Evolutionary conservation across 2,113 vertebrate genomes (phyloP), one percentile per base, ranked within the genome.

Genomic region (Albula goreensis): DNA sequence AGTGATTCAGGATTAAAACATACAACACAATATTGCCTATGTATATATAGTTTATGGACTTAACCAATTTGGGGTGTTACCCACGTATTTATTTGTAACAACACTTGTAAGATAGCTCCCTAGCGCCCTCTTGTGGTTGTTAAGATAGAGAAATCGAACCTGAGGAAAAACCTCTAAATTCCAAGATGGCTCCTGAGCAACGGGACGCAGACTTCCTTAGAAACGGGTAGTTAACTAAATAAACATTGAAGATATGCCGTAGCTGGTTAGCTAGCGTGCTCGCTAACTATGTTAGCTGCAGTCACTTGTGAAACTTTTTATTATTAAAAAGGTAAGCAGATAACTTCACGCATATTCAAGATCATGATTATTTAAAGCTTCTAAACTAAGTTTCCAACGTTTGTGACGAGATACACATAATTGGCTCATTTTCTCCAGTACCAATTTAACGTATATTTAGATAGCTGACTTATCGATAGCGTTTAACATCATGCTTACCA

Each of bases 141-240:
- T 70, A 50, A 17, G 19, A 60, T 78, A 50, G 51, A 86, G 2
- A 7, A 57, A 49, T 6, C 15, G 25, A 10, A 53, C 41, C 25
- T 19, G 50, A 22, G 31, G 70, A 74, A 84, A 51, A 31, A 25
- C 70, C 56, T 77, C 19, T 25, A 82, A 79, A 57, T 89, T 90
- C 82, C 84, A 90, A 89, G 74, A 90, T 91, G 91, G 91, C 90
- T 89, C 85, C 93, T 6, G 92, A 91, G 92, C 93, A 95, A 95
- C 93, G 88, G 56, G 89, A 92, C 84, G 85, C 89, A 88, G 56
- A 52, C 50, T 79, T 84, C 84, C 91, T 84, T 93, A 89, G 93
- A 89, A 70, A 93, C 93, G 50, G 22, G 50, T 53, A 86, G 8
- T 19, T 84, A 82, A 82, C n/a, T 52, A 50, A 86, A 80, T 85